Base-by-base conservation (phyloP, 2,797 vertebrate species). In the Poeciliopsis paucimaculata region DNA sequence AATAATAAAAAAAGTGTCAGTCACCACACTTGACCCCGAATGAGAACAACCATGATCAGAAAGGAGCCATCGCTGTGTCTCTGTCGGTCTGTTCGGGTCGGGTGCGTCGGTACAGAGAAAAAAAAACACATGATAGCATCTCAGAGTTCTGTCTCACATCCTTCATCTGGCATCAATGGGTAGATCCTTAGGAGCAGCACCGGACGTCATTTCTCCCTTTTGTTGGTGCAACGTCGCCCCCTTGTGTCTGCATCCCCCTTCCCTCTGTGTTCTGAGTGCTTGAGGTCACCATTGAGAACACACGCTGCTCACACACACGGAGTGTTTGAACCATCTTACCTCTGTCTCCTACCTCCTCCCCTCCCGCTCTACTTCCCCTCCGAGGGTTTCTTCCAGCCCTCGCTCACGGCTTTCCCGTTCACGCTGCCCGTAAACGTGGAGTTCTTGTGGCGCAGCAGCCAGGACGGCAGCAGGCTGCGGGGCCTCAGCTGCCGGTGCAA, bases 361-460 rank as follows among this genome's bases (percentile, higher is more conserved):
- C 86, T 77, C 26, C 78, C 18, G 36, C 36, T 5, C 57, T 75
- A 57, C 74, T 31, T 49, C 77, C 41, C 78, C 6, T 55, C 4
- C 5, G 23, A 45, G 74, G 66, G 45, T 39, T 45, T 82, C 76
- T 80, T 78, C 80, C 78, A 76, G 73, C 80, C 34, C 28, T 75
- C 49, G 80, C 83, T 96, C 92, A 94, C 8, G 91, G 91, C 78
- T 94, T 95, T 74, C 94, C 68, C 94, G 2, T 95, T 94, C 77
- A 93, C 76, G 10, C 74, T 77, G 82, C 84, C 60, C 51, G 73
- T 18, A 3, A 86, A 45, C 2, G 84, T 43, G 34, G 90, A 80
- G 86, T 94, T 96, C 88, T 92, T 96, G 89, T 93, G 95, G 84
- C 95, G 93, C 78, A 90, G 82, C 60, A 97, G 94, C 96, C 97